Conservation (phyloP, 2,888 invertebrate genomes). For the Drosophila histrio region DNA sequence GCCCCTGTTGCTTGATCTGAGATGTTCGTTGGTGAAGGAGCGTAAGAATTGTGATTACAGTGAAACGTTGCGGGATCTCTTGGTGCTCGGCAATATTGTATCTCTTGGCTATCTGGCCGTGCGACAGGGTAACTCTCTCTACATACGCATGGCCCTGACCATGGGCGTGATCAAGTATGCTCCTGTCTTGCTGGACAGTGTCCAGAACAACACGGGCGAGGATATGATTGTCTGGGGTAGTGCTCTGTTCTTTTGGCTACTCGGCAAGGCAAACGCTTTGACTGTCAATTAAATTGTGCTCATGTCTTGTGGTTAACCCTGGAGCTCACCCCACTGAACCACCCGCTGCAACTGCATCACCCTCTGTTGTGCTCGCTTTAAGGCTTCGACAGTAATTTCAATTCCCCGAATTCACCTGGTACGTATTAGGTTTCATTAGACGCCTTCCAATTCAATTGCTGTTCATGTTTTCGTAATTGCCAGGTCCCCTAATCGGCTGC, state of each 20-base stretch:
- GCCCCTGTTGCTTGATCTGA: constrained; percentile 67
- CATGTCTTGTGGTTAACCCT: constrained; percentile 20
- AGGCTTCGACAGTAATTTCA: constrained; percentile 31
- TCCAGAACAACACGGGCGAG: constrained; percentile 51
- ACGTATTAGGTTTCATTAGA: constrained; percentile 62
- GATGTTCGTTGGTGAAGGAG: constrained; percentile 44
- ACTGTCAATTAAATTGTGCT: constrained; percentile 3
- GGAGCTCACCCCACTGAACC: not conserved
- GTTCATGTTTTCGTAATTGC: constrained; percentile 75
- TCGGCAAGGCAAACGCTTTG: constrained; percentile 35
- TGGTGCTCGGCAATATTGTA: constrained; percentile 68
- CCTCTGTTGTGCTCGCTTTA: constrained; percentile 17
- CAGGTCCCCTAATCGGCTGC: constrained; percentile 17
- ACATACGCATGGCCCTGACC: constrained; percentile 57
- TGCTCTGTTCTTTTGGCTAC: constrained; percentile 49
- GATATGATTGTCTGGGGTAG: constrained; percentile 58
- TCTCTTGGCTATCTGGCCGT: constrained; percentile 66
- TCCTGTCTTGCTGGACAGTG: constrained; percentile 50
- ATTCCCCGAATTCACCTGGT: constrained; percentile 29
- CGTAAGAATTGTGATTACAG: constrained; percentile 45
- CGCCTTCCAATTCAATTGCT: constrained; percentile 66
- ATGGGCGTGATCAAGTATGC: constrained; percentile 59
- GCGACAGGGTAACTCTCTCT: constrained; percentile 54
- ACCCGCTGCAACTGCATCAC: not conserved
- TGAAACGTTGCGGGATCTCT: constrained; percentile 61